Evolutionary conservation across 37 sponge, comb jelly and placozoan genomes (phyloP).

Genomic region (Aplysina aerophoba): DNA sequence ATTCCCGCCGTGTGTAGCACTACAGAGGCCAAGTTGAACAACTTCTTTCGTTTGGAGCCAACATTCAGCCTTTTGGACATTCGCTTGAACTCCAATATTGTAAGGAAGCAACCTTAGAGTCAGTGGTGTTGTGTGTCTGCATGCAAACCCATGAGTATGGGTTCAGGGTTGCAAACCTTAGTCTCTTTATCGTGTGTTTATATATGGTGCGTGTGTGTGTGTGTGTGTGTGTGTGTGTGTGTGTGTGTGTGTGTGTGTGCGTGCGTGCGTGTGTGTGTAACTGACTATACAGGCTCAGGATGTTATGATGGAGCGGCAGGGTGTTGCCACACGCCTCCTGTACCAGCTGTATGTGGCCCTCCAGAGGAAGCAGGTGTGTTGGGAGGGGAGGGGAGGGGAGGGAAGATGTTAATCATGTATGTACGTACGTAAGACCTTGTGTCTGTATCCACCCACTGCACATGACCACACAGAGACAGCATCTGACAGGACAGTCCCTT

Average conservation of each 20-base stretch:
- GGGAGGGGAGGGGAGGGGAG: not conserved
- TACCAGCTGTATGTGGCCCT: slow-evolving; percentile 90
- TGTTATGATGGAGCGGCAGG: slow-evolving; percentile 81
- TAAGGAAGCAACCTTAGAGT: no score
- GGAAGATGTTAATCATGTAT: not conserved
- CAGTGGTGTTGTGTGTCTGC: not conserved
- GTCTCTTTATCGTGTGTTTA: not conserved
- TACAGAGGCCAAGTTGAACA: slow-evolving; percentile 94
- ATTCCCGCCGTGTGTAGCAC: slow-evolving; percentile 35
- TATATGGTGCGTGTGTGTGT: not conserved
- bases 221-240: not conserved
- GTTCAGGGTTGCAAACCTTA: no score
- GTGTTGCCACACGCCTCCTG: slow-evolving; percentile 75
- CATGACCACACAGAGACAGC: slow-evolving; percentile 32
- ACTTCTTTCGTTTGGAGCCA: slow-evolving; percentile 87
- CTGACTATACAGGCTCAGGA: slow-evolving; percentile 63
- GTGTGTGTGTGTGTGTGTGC: not conserved
- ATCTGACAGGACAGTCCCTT: slow-evolving; percentile 78
- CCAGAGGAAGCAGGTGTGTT: slow-evolving; percentile 74
- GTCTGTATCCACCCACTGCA: not conserved
- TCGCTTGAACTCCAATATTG: slow-evolving; percentile 84
- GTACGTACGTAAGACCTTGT: not conserved
- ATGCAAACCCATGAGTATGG: no score
- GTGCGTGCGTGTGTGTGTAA: not conserved
- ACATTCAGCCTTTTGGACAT: slow-evolving; percentile 83